Percentiles rank a stretch among this genome's conserved stretches.
These are phyloP conservation scores for Mesoclemmys tuberculata DNA, from an alignment of 2,113 vertebrate genomes.

Conservation along the genomic window DNA sequence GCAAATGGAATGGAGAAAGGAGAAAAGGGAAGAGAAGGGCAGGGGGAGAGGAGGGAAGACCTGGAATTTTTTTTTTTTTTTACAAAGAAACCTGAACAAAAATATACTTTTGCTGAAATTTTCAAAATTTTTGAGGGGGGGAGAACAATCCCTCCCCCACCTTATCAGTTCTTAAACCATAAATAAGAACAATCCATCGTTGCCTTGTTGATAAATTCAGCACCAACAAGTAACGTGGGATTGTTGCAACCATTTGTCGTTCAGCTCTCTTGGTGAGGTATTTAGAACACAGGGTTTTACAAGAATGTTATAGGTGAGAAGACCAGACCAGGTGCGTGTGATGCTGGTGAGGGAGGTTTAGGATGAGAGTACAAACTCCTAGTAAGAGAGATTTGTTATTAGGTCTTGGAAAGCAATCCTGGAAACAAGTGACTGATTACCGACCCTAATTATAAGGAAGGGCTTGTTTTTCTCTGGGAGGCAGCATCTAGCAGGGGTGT, in stretches of 20 bases:
- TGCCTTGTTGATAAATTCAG: not conserved
- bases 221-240: not conserved
- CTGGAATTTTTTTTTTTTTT: not conserved
- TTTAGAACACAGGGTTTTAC: not conserved
- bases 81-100: not conserved
- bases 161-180: not conserved
- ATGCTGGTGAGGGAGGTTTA: not conserved
- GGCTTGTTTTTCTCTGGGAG: not conserved
- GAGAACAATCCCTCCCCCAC: too few species aligned
- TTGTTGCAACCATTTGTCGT: not conserved
- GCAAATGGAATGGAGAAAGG: not conserved
- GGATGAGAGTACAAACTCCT: not conserved
- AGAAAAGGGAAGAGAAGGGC: not conserved
- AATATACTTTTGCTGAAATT: not conserved
- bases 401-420: not conserved
- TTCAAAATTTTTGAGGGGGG: not conserved
- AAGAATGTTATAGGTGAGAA: not conserved
- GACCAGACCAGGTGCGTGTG: not conserved
- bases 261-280: not conserved
- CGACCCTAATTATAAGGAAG: not conserved
- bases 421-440: not conserved
- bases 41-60: not conserved
- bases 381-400: fast-evolving
- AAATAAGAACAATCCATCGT: not conserved
- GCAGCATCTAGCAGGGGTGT: not conserved